These are phyloP conservation scores for Pherbina coryleti DNA, from an alignment of 2,888 invertebrate species.

Conservation along the genomic window DNA sequence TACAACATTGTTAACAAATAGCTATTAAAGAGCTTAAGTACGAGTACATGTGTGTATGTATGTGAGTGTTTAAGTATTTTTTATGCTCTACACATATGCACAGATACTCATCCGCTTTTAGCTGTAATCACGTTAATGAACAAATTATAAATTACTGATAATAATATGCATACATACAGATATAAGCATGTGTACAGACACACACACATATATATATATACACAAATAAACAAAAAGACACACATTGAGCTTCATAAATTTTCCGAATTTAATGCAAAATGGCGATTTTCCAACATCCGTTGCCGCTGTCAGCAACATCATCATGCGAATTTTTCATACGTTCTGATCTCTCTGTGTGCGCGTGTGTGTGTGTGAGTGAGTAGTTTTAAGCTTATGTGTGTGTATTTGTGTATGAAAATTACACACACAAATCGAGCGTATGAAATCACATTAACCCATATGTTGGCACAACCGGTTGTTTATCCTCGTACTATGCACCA, in stretches of 20 bases:
- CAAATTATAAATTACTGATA: conserved; percentile 32
- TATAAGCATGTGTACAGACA: neutral
- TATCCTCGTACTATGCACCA: neutral
- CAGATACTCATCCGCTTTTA: neutral
- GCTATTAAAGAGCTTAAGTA: too few species aligned
- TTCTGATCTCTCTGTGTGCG: neutral
- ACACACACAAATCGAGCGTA: conserved; percentile 17
- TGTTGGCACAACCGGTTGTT: neutral
- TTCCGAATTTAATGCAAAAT: conserved; percentile 26
- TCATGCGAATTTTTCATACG: neutral
- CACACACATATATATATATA: too few species aligned
- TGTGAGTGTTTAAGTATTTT: too few species aligned
- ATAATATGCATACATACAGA: conserved; percentile 12
- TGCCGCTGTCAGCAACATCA: neutral
- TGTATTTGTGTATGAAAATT: conserved; percentile 1
- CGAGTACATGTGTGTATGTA: too few species aligned
- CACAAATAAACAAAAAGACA: too few species aligned
- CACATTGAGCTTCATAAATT: conserved; percentile 8
- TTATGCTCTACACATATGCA: too few species aligned
- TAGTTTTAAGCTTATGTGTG: neutral
- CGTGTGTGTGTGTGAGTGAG: neutral
- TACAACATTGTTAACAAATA: too few species aligned
- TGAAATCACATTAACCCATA: conserved; percentile 38
- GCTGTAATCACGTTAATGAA: conserved; percentile 35
- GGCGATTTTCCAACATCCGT: conserved; percentile 20